These are phyloP conservation scores for Luffia ferchaultella DNA, from an alignment of 2,888 invertebrate species.

Conservation along the genomic window DNA sequence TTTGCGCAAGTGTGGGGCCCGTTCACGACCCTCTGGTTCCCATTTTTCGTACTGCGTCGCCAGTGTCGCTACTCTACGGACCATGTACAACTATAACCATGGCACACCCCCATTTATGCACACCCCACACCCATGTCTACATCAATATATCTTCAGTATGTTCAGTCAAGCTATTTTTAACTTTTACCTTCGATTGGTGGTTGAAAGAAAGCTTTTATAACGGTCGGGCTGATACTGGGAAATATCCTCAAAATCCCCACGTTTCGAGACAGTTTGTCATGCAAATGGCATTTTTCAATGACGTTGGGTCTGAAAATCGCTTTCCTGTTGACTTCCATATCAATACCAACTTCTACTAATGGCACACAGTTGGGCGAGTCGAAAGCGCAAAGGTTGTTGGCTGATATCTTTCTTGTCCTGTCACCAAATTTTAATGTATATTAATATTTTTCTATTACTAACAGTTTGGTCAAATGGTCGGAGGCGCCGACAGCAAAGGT, in stretches of 20 bases:
- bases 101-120: too few relatives aligned
- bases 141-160: too few relatives aligned
- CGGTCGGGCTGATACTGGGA: constrained; percentile 86
- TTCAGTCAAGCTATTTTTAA: too few relatives aligned
- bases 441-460: too few relatives aligned
- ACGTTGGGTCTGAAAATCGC: constrained; percentile 48
- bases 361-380: constrained; percentile 87
- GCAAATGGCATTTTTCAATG: constrained; percentile 72
- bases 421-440: constrained; percentile 1
- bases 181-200: constrained; percentile 75
- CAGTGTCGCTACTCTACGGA: too few relatives aligned
- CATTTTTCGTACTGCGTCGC: too few relatives aligned
- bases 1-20: too few relatives aligned
- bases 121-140: too few relatives aligned
- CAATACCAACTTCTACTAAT: constrained; percentile 83
- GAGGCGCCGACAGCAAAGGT: too few relatives aligned
- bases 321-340: constrained; percentile 70
- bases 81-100: too few relatives aligned
- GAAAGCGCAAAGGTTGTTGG: constrained; percentile 80
- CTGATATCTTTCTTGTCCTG: constrained; percentile 79
- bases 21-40: too few relatives aligned
- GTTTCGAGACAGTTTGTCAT: constrained; percentile 79
- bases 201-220: constrained; percentile 75
- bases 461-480: too few relatives aligned
- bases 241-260: constrained; percentile 89